phyloP scores from a whole-genome alignment of 2,888 invertebrate species.

The Apantesis nais region DNA sequence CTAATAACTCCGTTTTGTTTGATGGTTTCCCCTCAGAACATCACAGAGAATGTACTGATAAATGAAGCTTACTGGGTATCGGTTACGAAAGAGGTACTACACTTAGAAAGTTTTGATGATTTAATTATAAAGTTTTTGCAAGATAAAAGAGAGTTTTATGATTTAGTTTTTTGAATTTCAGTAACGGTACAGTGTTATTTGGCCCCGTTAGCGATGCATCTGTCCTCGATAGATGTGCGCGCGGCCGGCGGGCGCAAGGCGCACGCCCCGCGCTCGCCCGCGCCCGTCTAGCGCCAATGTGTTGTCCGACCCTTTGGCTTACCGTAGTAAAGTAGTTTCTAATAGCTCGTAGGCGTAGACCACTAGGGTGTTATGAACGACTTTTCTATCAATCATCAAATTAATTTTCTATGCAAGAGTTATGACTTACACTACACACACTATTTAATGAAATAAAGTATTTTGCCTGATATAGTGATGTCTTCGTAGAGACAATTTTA shows the following conservation, averaged over 20 bases:
- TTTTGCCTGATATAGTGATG: constrained; percentile 83
- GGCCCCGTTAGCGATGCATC: constrained; percentile 87
- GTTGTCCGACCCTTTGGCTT: constrained; percentile 85
- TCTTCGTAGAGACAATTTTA: constrained; percentile 83
- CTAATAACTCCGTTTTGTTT: constrained; percentile 84
- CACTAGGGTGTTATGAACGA: constrained; percentile 84
- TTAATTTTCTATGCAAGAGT: constrained; percentile 84
- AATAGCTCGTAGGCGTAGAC: constrained; percentile 84
- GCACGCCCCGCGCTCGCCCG: constrained; percentile 49
- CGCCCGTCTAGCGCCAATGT: constrained; percentile 59
- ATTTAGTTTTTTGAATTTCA: constrained; percentile 86
- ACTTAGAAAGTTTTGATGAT: constrained; percentile 86
- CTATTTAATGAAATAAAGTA: constrained; percentile 74
- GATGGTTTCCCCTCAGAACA: constrained; percentile 93
- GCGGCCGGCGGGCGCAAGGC: constrained; percentile 61
- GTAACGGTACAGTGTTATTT: constrained; percentile 85
- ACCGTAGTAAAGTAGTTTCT: constrained; percentile 83
- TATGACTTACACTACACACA: constrained; percentile 82
- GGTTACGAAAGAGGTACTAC: constrained; percentile 95
- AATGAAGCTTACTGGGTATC: constrained; percentile 97
- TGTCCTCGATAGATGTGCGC: constrained; percentile 83
- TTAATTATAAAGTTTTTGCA: constrained; percentile 85
- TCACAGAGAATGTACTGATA: constrained; percentile 97
- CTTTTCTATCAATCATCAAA: constrained; percentile 83
- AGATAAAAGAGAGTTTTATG: constrained; percentile 84